Evolutionary conservation across 2,888 invertebrate genomes (phyloP), one percentile per base, ranked within the genome.

Genomic region (Megalurothrips usitatus): DNA sequence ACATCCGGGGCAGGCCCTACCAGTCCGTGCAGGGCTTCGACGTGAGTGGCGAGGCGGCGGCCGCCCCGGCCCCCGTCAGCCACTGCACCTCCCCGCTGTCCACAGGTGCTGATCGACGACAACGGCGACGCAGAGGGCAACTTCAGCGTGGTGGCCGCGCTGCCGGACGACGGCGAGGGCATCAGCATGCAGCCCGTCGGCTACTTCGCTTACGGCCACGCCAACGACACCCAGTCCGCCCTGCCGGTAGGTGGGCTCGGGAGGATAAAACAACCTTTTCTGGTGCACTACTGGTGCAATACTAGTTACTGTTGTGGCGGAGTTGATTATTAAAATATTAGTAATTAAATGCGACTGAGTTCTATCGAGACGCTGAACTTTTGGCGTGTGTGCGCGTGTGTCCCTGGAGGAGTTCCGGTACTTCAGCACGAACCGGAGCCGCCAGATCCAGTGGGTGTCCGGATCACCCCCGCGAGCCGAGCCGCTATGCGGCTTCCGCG

Each of bases 61-160:
- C 52, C 52, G 10, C 19, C 14, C 14, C 52, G 52, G 12, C 10
- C 52, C 52, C 12, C 52, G 14, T 10, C 52, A 52, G 12, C 52
- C 14, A 52, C 52, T 52, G 12, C 52, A 19, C 75, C 28, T 17
- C n/a, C 28, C 47, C 17, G 8, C 28, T 19, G 28, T 48, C 47
- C 84, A 19, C 83, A 94, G 94, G 93, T 94, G 14, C 93, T 92
- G 84, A 96, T 97, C 85, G 96, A 97, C 86, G 91, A 90, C 4
- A 93, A 94, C 83, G 97, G 97, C 0, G 96, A 97, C 85, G 96
- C 96, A 0, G 96, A 96, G 85, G 96, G 96, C 0, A 97, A 97
- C 88, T 97, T 94, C 87, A 94, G 96, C 0, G 93, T 97, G 0
- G 92, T 96, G 43, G 93, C 94, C 0, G 88, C 96, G 80, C 89